Base-by-base conservation (phyloP, 2,797 vertebrate genomes). In the Mastacembelus armatus region DNA sequence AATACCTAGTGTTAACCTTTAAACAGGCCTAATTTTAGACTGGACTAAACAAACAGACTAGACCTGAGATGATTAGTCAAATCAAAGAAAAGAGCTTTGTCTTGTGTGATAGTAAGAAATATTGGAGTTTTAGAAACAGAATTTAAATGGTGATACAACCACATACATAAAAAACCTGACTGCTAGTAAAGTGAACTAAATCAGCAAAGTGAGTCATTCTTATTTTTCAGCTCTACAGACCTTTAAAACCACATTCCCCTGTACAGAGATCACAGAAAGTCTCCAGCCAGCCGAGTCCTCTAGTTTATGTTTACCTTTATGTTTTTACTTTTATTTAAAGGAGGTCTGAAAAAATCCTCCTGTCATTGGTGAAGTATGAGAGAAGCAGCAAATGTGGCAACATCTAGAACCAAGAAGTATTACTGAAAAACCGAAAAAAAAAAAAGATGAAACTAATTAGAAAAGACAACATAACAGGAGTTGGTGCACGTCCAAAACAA, bases 401-500 rank as follows among this genome's bases (percentile, higher is more conserved):
- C 33, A 22, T 24, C 12, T 11, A 11, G 44, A 66, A 54, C 7
- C 8, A 2, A 5, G 15, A 22, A 64, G 38, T 38, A 3, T 38
- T 3, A 0, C 6, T n/a, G 16, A 7, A 16, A n/a, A n/a, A n/a
- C 7, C 16, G 38, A n/a, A 7, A 12, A 32, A 43, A 1, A 1
- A 10, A 26, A 44, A n/a, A 9, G 43, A 35, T 39, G 26, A 36
- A 54, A 48, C 52, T 56, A 65, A 66, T 68, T 52, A 7, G 10
- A 52, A 42, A 32, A 30, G 43, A 71, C 64, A 52, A 52, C 49
- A 30, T 39, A 48, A 50, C 45, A 35, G 7, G 12, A 40, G 29
- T 30, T 64, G 65, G 71, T 29, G 9, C 6, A 18, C 70, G 11
- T 35, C 42, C 39, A 55, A 63, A 69, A 44, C 43, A 33, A 55